Percentiles rank a stretch among this genome's conserved stretches.
Evolutionary conservation across 2,113 vertebrate genomes (phyloP).

Genomic region (Okapia johnstoni): DNA sequence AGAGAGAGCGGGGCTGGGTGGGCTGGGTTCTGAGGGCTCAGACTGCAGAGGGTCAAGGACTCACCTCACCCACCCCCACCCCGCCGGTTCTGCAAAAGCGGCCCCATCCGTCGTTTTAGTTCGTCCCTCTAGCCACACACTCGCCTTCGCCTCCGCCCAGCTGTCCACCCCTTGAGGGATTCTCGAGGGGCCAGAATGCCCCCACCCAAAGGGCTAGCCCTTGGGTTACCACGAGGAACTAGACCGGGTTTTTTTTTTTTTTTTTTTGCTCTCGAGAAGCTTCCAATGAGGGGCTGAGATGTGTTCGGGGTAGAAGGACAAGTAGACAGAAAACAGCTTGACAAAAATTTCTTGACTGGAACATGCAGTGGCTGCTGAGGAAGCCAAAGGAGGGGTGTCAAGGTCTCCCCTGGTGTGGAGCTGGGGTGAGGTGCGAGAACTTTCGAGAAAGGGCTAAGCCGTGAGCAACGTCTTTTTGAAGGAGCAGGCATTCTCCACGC

Average conservation of each 20-base stretch:
- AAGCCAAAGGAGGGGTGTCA: background rate
- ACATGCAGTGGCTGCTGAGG: constrained; percentile 21
- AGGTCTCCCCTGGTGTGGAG: background rate
- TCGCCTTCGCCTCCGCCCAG: background rate
- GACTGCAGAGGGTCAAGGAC: background rate
- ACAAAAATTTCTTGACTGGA: constrained; percentile 20
- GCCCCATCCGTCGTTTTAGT: background rate
- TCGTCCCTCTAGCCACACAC: background rate
- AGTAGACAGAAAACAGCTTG: background rate
- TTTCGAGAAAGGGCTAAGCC: background rate
- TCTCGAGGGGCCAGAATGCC: background rate
- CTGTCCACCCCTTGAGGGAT: background rate
- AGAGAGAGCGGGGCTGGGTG: background rate
- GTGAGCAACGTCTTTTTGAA: background rate
- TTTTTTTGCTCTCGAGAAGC: constrained; percentile 38
- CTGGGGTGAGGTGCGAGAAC: background rate
- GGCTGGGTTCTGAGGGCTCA: background rate
- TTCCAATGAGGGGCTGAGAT: constrained; percentile 27
- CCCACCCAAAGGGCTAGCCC: background rate
- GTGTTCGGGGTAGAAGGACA: background rate
- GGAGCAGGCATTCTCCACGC: background rate
- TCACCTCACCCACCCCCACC: background rate
- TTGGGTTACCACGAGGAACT: background rate
- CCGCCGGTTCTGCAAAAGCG: background rate
- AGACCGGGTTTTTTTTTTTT: background rate